Evolutionary conservation across 2,113 vertebrate genomes (phyloP), one percentile per base, ranked within the genome.

Genomic region (Daboia siamensis): DNA sequence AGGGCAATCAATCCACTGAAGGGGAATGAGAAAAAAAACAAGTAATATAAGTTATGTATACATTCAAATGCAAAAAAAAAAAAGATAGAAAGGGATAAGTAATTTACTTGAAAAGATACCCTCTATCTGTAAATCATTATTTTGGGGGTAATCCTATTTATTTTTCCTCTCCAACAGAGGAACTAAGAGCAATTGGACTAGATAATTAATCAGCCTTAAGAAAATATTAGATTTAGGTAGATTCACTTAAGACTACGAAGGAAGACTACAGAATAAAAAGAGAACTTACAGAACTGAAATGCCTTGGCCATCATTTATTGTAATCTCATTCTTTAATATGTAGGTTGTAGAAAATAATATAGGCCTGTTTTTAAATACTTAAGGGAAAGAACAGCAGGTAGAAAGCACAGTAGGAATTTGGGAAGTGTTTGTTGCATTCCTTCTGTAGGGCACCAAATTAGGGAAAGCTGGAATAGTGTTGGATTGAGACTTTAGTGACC

Each of bases 11-110:
- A 87, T 0, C 12, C 90, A 91, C 61, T 93, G 15, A 94, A 86
- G 89, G 89, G 90, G 61, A 56, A 93, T 86, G 48, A 84, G 59
- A 15, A 94, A 9, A 84, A 88, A 94, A 85, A 5, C 91, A 33
- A 55, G 55, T 89, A 94, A 88, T 88, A 88, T 33, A 21, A 89
- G 61, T 61, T 56, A 92, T 44, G 55, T n/a, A 26, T 90, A 24
- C 55, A 61, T 29, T 55, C 55, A 92, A 29, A 61, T 21, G 51
- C 8, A 39, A 90, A 92, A 90, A 88, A n/a, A 88, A 44, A 46
- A 91, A 89, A 57, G n/a, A 39, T 3, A 9, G 29, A 85, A 54
- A 84, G 87, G 26, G 26, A 84, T 17, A 51, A 85, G 5, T 57
- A 39, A 85, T 61, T 84, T 80, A 44, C 12, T 56, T 88, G 52